A percentile compares a stretch with the other conserved stretches of the same genome.
Evolutionary conservation across 2,888 invertebrate genomes (phyloP).

Genomic region (Torymus aiolomorphi): DNA sequence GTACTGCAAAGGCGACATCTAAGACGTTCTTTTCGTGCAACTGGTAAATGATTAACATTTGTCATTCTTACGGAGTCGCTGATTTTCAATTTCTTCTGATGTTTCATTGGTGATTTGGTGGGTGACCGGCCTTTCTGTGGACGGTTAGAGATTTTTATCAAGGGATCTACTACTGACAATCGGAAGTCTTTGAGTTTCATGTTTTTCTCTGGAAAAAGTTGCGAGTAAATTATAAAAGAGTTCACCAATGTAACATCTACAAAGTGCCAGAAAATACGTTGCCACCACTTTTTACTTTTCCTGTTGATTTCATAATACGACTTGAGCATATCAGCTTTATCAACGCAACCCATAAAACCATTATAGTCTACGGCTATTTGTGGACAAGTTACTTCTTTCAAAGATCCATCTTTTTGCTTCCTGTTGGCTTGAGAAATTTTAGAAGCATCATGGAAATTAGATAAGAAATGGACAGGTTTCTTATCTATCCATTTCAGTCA

Average conservation of each 20-base stretch:
- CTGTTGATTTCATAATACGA: conserved; percentile 60
- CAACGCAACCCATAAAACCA: conserved; percentile 69
- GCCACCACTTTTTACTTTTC: conserved; percentile 60
- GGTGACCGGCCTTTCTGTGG: neutral
- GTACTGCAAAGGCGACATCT: no score
- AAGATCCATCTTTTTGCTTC: no score
- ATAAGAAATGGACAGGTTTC: no score
- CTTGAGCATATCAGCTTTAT: conserved; percentile 66
- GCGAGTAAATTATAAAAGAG: no score
- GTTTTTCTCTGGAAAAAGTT: no score
- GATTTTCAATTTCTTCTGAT: neutral
- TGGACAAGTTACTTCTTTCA: no score
- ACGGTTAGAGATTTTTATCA: neutral
- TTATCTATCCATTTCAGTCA: no score
- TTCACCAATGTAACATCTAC: neutral
- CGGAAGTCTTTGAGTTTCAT: conserved; percentile 22
- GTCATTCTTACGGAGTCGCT: neutral
- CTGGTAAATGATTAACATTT: neutral
- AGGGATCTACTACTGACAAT: neutral
- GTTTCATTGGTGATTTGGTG: neutral
- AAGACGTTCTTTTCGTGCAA: no score
- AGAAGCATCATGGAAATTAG: no score
- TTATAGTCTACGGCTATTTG: no score
- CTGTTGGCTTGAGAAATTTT: no score
- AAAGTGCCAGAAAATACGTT: conserved; percentile 13